Evolutionary conservation across 1,140 invertebrate species (phyloP).

Genomic region (Venustaconcha ellipsiformis): DNA sequence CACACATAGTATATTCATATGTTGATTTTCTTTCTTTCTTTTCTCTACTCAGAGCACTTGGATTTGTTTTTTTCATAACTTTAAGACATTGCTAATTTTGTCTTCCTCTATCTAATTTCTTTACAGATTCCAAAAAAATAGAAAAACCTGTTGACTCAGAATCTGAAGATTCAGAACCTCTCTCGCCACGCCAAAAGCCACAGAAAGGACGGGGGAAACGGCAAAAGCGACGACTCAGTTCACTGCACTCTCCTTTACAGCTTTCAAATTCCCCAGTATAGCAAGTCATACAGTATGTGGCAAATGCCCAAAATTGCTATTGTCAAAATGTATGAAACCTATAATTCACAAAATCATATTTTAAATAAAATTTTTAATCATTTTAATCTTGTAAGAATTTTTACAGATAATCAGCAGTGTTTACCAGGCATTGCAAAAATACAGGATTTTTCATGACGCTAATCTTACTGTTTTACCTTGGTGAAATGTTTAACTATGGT

Average conservation of each 20-base stretch:
- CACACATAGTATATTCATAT: too few species aligned
- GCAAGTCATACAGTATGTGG: neutral
- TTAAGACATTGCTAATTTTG: neutral
- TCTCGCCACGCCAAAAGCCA: conserved; percentile 7
- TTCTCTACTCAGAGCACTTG: neutral
- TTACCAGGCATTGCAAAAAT: too few species aligned
- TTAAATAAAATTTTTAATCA: too few species aligned
- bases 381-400: too few species aligned
- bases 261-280: conserved; percentile 23
- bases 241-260: conserved; percentile 23
- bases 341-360: too few species aligned
- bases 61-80: neutral
- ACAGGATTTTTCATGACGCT: too few species aligned
- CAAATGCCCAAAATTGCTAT: too few species aligned
- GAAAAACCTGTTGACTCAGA: conserved; percentile 11
- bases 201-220: neutral
- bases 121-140: conserved; percentile 7
- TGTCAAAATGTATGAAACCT: too few species aligned
- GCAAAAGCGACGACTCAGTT: conserved; percentile 26
- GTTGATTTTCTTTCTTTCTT: neutral
- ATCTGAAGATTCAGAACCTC: conserved; percentile 10
- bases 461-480: too few species aligned
- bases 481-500: too few species aligned
- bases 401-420: too few species aligned
- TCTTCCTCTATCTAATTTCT: neutral